A percentile compares a stretch with the other conserved stretches of the same genome.
Evolutionary conservation across 2,113 vertebrate species (phyloP).

Genomic region (Scophthalmus maximus): DNA sequence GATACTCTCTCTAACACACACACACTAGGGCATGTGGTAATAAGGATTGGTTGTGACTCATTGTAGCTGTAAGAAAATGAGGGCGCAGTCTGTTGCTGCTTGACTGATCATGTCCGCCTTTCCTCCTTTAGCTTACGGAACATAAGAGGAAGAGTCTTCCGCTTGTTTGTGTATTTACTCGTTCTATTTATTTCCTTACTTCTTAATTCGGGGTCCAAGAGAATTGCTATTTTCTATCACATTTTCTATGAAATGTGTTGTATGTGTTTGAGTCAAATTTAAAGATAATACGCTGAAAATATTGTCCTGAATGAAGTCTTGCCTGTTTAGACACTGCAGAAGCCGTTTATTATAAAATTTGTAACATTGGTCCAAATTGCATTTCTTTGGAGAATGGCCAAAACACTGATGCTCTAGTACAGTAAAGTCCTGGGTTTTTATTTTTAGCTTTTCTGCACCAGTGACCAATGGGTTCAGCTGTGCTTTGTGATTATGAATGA

Average conservation of each 20-base stretch:
- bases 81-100: slow-evolving; percentile 16
- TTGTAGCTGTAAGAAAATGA: slow-evolving; percentile 46
- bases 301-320: no score
- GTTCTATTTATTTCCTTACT: neutral
- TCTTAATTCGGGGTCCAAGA: neutral
- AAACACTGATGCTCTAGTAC: neutral
- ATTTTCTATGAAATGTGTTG: neutral
- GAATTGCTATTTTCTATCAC: neutral
- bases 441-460: slow-evolving; percentile 15
- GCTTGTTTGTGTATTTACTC: slow-evolving; percentile 4
- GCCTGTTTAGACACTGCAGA: no score
- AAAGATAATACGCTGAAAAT: no score
- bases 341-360: no score
- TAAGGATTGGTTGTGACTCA: slow-evolving; percentile 54
- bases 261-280: neutral
- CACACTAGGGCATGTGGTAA: slow-evolving; percentile 28
- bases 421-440: neutral
- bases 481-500: neutral
- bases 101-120: slow-evolving; percentile 17
- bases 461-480: slow-evolving; percentile 7
- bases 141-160: neutral
- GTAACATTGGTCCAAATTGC: no score
- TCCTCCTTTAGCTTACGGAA: slow-evolving; percentile 1
- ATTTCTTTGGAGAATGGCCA: no score
- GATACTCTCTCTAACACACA: neutral